These are phyloP conservation scores for Nomada lathburiana DNA, from an alignment of 2,888 invertebrate species.

Conservation along the genomic window DNA sequence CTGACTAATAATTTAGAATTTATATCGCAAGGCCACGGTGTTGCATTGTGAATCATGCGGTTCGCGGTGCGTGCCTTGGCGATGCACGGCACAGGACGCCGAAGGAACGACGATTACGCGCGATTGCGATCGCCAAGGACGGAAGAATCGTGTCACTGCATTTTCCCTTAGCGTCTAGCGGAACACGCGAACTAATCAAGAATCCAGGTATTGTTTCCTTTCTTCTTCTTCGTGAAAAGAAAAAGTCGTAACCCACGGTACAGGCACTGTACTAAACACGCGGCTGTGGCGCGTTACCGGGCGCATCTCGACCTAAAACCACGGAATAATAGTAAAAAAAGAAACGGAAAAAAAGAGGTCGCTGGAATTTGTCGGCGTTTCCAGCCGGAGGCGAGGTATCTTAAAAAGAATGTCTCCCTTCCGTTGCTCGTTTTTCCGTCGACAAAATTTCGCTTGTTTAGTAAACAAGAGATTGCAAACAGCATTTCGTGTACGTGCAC, in stretches of 20 bases:
- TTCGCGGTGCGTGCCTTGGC: conserved; percentile 3
- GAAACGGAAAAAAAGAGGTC: conserved; percentile 8
- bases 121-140: neutral
- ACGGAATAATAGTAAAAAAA: neutral
- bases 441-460: conserved; percentile 12
- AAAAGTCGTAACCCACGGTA: neutral
- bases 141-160: neutral
- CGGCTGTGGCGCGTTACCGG: neutral
- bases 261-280: conserved; percentile 5
- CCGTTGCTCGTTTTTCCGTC: neutral
- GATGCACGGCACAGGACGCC: neutral
- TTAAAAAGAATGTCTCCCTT: neutral
- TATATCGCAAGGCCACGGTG: conserved; percentile 28
- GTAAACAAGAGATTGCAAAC: neutral
- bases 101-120: conserved; percentile 1
- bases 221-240: neutral
- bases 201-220: neutral
- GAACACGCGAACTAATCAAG: neutral
- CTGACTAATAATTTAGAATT: conserved; percentile 48
- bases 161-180: neutral
- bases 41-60: conserved; percentile 8
- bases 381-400: conserved; percentile 14
- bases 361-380: conserved; percentile 25
- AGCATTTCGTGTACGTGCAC: neutral
- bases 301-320: conserved; percentile 14